Base-by-base conservation (phyloP, 2,888 invertebrate genomes). In the Sphaerophoria rueppellii region DNA sequence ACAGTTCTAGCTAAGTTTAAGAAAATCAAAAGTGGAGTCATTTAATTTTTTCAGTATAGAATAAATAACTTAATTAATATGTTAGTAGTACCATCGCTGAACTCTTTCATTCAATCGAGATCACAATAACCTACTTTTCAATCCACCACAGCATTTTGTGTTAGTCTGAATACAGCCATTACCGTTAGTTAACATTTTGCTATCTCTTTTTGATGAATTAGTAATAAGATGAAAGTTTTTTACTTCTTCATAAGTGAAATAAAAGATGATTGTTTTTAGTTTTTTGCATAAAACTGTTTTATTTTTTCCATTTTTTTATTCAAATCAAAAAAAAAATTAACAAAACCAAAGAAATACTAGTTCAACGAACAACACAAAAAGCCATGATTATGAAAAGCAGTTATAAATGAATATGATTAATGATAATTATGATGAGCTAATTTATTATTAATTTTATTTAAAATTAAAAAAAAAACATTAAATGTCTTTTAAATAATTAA, bases 61-160 rank as follows among this genome's bases (percentile, higher is more conserved):
- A n/a, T n/a, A n/a, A n/a, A n/a, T n/a, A n/a, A 24, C 24, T 24
- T 24, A 24, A 24, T 2, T 2, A 24, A 24, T 24, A 24, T 40
- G 40, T 40, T 40, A 9, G 40, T 40, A 40, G 24, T 24, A 24
- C 24, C 24, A 24, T 2, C 24, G 24, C 24, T 24, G 24, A 24
- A 24, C 24, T 24, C 24, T 24, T 24, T 24, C 24, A 24, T 24
- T 24, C 40, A 4, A 43, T 43, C 16, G 6, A 54, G n/a, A 54
- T 24, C 34, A 16, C 55, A 0, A 46, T 61, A 74, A 32, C 34
- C 61, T 80, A 79, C 83, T 79, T 81, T 81, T 80, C 70, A 57
- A 87, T 87, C 80, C 89, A 88, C 88, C 89, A 88, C 88, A 89
- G 89, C 90, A 86, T 89, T 89, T 90, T 90, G 89, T 89, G 89